Evolutionary conservation across 2,888 invertebrate species (phyloP), one percentile per base, ranked within the genome.

Genomic region (Suillia variegata): DNA sequence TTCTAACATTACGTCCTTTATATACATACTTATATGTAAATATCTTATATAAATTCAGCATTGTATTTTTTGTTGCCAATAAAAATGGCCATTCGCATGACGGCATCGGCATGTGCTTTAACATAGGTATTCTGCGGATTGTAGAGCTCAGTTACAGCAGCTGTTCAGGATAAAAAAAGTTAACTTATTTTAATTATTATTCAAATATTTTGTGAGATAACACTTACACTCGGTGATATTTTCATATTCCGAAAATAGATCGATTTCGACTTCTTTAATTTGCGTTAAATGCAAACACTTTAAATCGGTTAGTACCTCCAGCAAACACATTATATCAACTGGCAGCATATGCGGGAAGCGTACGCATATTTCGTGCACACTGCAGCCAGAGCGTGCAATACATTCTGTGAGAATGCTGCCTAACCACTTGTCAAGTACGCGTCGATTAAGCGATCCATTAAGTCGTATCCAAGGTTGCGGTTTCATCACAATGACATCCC

Each of bases 391-490:
- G 65, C 85, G 83, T 20, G 85, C 82, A 71, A 90, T 83, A 61
- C 90, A 86, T 69, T 88, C 86, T 2, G 87, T 84, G 58, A 92
- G 78, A 57, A 92, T 77, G 10, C 87, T 85, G 49, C 88, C 87
- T 58, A 92, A 70, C 87, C 91, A 88, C 58, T 87, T 86, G 69
- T 89, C 88, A 26, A 93, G 82, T 2, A 88, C 85, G 18, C 87
- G 83, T 12, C 86, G 83, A 80, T 92, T 91, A 10, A 93, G 73
- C 0, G 85, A 83, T 2, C 92, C 92, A 79, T 92, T 89, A 1
- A 92, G 85, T 62, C 88, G 85, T 57, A 89, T 86, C 93, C 93
- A 93, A 0, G 92, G 91, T 60, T 86, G 76, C 0, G 81, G 79
- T 8, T 74, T 74, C 67, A 81, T 74, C 0, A 71, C 72, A 56